Evolutionary conservation across 2,797 vertebrate genomes (phyloP), one percentile per base, ranked within the genome.

Genomic region (Melanotaenia maccullochi): DNA sequence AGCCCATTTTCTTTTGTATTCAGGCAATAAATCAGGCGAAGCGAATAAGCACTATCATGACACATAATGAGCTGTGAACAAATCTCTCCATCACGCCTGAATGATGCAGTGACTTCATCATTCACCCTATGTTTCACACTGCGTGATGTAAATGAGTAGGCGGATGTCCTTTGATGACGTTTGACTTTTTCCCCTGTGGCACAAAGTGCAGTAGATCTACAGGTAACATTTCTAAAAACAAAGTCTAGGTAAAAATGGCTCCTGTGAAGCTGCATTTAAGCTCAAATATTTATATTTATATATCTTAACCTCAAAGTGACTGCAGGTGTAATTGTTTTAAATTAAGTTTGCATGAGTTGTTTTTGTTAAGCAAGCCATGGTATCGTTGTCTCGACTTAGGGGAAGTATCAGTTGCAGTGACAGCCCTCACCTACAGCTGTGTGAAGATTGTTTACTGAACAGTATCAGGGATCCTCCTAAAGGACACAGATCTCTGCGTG

Each of bases 371-470:
- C 36, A 49, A 55, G 40, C 52, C 0, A 49, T n/a, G 3, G 1
- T 9, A 30, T 65, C 33, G 16, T 47, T 62, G 35, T 62, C 24
- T 28, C 8, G 2, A 18, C 22, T 44, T 25, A 3, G 38, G 6
- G 57, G 67, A 75, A 36, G 61, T 72, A 28, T 85, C 60, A 33
- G 59, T 76, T 72, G 57, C 36, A 25, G 78, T 75, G 68, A 81
- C 68, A 69, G 56, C 73, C 78, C 85, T 68, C 60, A 75, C 72
- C 76, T 60, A 14, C 58, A 73, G 75, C 72, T 66, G 57, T 64
- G 71, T 30, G 60, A 13, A 32, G 36, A 42, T 59, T 54, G 56
- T 82, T 85, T 87, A 61, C 76, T 82, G 47, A 75, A 73, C 36
- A 60, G 22, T 68, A 55, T 72, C 59, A 30, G 73, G 44, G 65